phyloP scores from a whole-genome alignment of 2,113 vertebrate genomes.

The Chaenocephalus aceratus region DNA sequence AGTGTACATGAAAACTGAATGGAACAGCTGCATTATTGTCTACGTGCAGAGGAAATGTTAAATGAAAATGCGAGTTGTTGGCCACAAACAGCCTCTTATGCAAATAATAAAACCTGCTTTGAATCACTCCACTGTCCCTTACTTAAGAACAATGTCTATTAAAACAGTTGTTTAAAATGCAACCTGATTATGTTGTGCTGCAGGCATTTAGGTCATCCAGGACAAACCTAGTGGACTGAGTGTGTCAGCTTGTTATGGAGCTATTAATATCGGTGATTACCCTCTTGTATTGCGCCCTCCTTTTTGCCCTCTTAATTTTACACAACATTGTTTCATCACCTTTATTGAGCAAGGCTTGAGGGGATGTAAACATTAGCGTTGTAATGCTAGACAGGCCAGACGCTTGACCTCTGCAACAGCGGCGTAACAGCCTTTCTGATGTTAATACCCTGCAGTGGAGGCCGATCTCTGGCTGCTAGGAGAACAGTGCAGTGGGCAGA shows the following conservation, averaged over 20 bases:
- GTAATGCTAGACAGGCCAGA: slow-evolving; percentile 24
- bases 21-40: neutral
- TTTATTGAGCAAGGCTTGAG: slow-evolving; percentile 43
- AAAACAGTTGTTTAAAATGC: neutral
- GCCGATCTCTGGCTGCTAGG: slow-evolving; percentile 27
- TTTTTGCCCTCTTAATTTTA: slow-evolving; percentile 55
- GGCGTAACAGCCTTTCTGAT: slow-evolving; percentile 46
- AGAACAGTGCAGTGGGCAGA: slow-evolving; percentile 18
- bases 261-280: slow-evolving; percentile 58
- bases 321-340: slow-evolving; percentile 52
- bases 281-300: slow-evolving; percentile 39
- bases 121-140: neutral
- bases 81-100: neutral
- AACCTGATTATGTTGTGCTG: neutral
- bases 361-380: slow-evolving; percentile 55
- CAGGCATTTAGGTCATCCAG: neutral
- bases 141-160: neutral
- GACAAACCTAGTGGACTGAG: slow-evolving; percentile 8
- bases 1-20: neutral
- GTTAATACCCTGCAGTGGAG: slow-evolving; percentile 50
- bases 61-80: neutral
- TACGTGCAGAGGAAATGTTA: neutral
- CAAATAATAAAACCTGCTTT: neutral
- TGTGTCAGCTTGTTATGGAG: slow-evolving; percentile 19
- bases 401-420: slow-evolving; percentile 35